These are phyloP conservation scores for Kradibia gibbosae DNA, from an alignment of 1,140 invertebrate genomes.

Conservation along the genomic window DNA sequence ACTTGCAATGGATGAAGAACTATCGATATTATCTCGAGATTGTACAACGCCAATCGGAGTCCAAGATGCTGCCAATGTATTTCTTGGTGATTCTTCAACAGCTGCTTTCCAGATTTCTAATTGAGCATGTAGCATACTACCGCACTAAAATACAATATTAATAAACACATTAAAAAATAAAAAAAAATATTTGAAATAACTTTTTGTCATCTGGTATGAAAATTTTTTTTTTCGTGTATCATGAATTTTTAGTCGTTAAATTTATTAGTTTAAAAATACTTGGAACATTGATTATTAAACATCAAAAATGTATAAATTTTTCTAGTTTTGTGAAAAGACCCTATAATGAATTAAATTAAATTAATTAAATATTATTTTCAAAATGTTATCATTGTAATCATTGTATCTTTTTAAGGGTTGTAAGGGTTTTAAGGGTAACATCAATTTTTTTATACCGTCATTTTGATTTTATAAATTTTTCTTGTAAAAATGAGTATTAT, in stretches of 20 bases:
- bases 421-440: too few relatives aligned
- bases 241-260: not conserved
- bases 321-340: too few relatives aligned
- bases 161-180: not conserved
- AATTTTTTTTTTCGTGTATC: not conserved
- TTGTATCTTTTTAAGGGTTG: too few relatives aligned
- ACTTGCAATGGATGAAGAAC: slow-evolving; percentile 58
- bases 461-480: too few relatives aligned
- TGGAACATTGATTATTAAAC: too few relatives aligned
- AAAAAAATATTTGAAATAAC: not conserved
- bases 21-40: slow-evolving; percentile 57
- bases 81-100: slow-evolving; percentile 71
- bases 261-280: not conserved
- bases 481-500: too few relatives aligned
- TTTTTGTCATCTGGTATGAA: too few relatives aligned
- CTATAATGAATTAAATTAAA: too few relatives aligned
- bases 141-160: slow-evolving; percentile 74
- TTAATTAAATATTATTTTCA: too few relatives aligned
- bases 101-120: slow-evolving; percentile 94
- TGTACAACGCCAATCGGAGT: slow-evolving; percentile 65
- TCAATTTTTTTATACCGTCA: too few relatives aligned
- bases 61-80: slow-evolving; percentile 67
- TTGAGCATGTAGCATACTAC: slow-evolving; percentile 88
- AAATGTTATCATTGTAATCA: too few relatives aligned
- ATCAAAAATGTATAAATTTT: too few relatives aligned